These are phyloP conservation scores for Drosophila anomelani DNA, from an alignment of 2,888 invertebrate species.

Conservation along the genomic window DNA sequence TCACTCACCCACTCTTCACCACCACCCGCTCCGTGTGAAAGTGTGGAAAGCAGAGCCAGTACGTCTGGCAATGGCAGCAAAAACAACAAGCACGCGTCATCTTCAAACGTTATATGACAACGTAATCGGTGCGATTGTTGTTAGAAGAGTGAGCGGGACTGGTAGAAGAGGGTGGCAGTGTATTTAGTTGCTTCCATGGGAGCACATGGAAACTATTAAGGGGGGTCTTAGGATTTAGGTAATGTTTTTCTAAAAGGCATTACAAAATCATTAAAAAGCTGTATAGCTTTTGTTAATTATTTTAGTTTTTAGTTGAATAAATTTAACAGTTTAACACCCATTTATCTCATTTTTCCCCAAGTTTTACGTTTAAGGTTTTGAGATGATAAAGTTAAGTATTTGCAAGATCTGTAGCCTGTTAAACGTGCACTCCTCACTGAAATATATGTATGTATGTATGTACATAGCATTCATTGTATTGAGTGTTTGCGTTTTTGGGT, in stretches of 20 bases:
- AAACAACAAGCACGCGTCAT: constrained; percentile 68
- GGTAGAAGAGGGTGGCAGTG: not conserved
- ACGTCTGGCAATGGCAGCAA: constrained; percentile 63
- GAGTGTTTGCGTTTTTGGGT: constrained; percentile 34
- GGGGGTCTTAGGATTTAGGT: not conserved
- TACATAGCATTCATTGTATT: constrained; percentile 23
- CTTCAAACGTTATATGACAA: constrained; percentile 68
- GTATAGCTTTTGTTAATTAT: not conserved
- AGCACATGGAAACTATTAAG: not conserved
- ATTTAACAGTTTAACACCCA: not conserved
- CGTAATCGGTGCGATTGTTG: constrained; percentile 46
- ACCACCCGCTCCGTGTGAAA: constrained; percentile 31
- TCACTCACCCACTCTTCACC: constrained; percentile 15
- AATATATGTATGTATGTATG: not conserved
- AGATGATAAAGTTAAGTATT: not conserved
- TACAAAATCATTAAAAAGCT: not conserved
- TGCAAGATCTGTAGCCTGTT: not conserved
- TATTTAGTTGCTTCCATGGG: not conserved
- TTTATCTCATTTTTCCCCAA: not conserved
- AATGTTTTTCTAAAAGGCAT: not conserved
- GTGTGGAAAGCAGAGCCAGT: constrained; percentile 60
- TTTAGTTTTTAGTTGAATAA: not conserved
- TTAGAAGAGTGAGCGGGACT: constrained; percentile 13
- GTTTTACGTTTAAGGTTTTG: not conserved
- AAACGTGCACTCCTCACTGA: not conserved